phyloP scores from a whole-genome alignment of 2,797 vertebrate species.

The Pangasius larnaudii region DNA sequence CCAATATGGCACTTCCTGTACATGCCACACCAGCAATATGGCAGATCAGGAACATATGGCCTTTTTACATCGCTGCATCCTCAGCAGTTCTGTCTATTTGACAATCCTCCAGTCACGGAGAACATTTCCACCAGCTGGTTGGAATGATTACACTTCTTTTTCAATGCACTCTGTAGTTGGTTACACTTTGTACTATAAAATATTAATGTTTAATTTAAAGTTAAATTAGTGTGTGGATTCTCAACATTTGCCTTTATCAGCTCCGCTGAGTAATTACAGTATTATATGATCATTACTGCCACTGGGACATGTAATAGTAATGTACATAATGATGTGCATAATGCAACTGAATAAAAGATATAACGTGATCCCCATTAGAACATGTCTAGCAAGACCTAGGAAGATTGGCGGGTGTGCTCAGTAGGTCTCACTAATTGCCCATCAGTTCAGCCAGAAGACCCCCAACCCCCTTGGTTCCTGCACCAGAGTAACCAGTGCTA shows the following conservation, averaged over 20 bases:
- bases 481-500: conserved; percentile 47
- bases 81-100: conserved; percentile 28
- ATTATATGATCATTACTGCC: not conserved
- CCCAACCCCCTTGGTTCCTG: conserved; percentile 9
- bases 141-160: not conserved
- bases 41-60: conserved; percentile 65
- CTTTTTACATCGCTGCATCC: conserved; percentile 51
- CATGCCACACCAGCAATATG: conserved; percentile 52
- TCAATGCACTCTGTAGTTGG: not conserved
- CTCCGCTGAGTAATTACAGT: conserved; percentile 4
- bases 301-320: conserved; percentile 17
- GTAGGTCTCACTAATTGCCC: conserved; percentile 32
- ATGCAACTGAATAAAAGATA: conserved; percentile 33
- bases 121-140: conserved; percentile 12
- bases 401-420: conserved; percentile 40
- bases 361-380: conserved; percentile 5
- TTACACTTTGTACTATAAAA: not conserved
- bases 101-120: conserved; percentile 24
- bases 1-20: conserved; percentile 72
- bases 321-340: conserved; percentile 24
- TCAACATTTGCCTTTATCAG: not conserved
- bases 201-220: conserved; percentile 35
- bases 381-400: conserved; percentile 19
- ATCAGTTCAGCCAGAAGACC: conserved; percentile 18
- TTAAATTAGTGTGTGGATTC: not conserved